Evolutionary conservation across 2,797 vertebrate genomes (phyloP), one percentile per base, ranked within the genome.

Genomic region (Anguilla anguilla): DNA sequence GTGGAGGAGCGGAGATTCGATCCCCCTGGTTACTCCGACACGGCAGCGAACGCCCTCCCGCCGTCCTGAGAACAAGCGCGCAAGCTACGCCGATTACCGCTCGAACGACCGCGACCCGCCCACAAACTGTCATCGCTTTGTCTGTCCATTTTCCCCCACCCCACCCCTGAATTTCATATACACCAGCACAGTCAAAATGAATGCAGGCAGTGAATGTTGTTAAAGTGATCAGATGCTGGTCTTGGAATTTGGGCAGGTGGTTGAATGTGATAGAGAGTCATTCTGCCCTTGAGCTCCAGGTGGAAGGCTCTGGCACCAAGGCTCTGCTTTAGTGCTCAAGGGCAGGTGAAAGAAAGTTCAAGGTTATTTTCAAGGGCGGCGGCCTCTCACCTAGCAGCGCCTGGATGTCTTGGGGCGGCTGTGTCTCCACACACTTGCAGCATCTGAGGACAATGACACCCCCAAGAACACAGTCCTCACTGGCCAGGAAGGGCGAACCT

Each of bases 401-500:
- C 94, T 97, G 97, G 93, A 98, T 97, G 93, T 97, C 96, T 86
- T 95, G 96, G 88, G 98, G 95, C 19, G 97, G 95, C 90, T 96
- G 96, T 81, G 96, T 90, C 86, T 98, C 97, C 92, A 95, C 96
- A 94, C 97, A 98, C 91, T 95, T 95, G 95, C 98, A 98, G 89
- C 97, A 98, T 83, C 98, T 97, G 91, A 99, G 95, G 89, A 99
- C 97, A 55, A 99, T 99, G 86, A 99, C 98, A 84, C 98, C 98
- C 59, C 98, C 99, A 0, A 99, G 95, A n/a, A 99, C 98, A 25
- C 98, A 97, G 85, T 99, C 98, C 93, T 99, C 98, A 87, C 94
- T 97, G 93, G 98, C 97, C 89, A 99, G 95, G 91, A 99, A 99
- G 90, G 98, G 98, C 88, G 98, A 99, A 92, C 98, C 98, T 99